These are phyloP conservation scores for Triplophysa rosa DNA, from an alignment of 2,113 vertebrate species.

Conservation along the genomic window DNA sequence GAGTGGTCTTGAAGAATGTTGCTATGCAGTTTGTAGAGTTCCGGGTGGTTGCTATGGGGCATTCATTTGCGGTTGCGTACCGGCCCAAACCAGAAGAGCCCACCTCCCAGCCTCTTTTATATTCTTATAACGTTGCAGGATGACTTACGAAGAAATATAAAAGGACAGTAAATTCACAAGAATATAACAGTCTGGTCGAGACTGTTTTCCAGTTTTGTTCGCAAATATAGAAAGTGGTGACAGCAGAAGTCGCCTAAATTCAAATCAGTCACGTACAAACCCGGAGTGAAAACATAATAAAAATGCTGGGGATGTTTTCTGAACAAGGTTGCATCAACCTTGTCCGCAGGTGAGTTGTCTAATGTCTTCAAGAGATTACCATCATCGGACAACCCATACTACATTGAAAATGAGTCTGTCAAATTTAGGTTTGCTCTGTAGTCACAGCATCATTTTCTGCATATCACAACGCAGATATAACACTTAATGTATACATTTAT, in stretches of 20 bases:
- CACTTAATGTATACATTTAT: too few species aligned
- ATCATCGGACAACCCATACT: too few species aligned
- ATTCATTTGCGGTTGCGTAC: too few species aligned
- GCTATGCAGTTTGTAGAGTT: not conserved
- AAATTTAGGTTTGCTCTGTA: too few species aligned
- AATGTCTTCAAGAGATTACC: not conserved
- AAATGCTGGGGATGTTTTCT: not conserved
- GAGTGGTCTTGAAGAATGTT: not conserved
- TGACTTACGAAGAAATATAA: too few species aligned
- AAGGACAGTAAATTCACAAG: too few species aligned
- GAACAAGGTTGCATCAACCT: conserved; percentile 12
- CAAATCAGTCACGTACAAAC: not conserved
- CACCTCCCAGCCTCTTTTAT: not conserved
- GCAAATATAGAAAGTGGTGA: too few species aligned
- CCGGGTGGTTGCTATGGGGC: not conserved
- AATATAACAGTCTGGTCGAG: too few species aligned
- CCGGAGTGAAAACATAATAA: not conserved
- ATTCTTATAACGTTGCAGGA: not conserved
- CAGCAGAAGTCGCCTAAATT: not conserved
- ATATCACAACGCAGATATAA: too few species aligned
- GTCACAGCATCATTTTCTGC: too few species aligned
- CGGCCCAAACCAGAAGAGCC: not conserved
- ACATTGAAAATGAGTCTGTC: too few species aligned
- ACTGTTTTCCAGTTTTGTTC: too few species aligned
- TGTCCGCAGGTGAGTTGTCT: not conserved